phyloP scores from a whole-genome alignment of 2,113 vertebrate species.

The Orthochromis malagaraziensis region DNA sequence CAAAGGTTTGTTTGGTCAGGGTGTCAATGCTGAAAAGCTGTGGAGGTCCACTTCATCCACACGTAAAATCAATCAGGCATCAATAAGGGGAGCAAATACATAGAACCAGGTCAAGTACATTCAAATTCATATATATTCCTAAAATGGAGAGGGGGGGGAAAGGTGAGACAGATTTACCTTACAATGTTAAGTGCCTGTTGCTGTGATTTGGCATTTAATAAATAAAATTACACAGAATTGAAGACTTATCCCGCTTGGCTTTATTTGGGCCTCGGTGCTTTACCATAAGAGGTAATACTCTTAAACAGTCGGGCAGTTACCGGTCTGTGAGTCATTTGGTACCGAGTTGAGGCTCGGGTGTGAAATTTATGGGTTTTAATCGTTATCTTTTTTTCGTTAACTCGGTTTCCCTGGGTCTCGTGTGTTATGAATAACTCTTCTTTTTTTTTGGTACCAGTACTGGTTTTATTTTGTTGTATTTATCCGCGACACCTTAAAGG shows the following conservation, averaged over 20 bases:
- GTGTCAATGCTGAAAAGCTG: neutral
- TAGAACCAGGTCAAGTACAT: neutral
- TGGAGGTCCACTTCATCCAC: neutral
- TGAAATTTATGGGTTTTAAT: neutral
- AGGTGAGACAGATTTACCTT: neutral
- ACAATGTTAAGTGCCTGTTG: neutral
- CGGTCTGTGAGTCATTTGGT: neutral
- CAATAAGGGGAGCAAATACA: neutral
- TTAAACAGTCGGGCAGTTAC: neutral
- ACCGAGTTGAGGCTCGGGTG: neutral
- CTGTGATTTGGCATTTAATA: neutral
- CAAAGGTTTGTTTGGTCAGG: neutral
- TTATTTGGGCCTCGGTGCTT: neutral
- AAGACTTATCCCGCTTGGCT: neutral
- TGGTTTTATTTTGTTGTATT: neutral
- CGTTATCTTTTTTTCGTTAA: neutral
- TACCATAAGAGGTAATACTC: neutral
- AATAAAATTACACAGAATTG: neutral
- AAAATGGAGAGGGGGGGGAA: neutral
- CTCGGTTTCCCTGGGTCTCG: accelerated
- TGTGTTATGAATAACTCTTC: neutral
- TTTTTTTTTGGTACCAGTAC: neutral
- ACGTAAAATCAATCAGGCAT: neutral
- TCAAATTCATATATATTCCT: neutral
- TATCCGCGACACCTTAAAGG: neutral